Percentiles rank a stretch among this genome's conserved stretches.
Conservation (phyloP, 2,797 vertebrate genomes). For the Rhabdomys pumilio region DNA sequence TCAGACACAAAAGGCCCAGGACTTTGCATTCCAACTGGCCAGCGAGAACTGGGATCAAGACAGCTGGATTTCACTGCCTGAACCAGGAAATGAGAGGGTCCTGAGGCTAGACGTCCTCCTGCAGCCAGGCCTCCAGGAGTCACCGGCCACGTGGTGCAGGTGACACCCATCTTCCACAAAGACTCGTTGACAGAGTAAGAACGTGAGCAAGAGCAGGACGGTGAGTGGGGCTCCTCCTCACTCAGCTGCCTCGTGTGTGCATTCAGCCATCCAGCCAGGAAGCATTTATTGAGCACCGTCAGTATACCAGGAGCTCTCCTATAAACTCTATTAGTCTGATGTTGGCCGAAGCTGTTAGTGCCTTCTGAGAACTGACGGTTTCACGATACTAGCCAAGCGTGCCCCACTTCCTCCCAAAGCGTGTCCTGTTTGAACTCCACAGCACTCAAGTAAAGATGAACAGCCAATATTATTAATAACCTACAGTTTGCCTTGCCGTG, state of each 20-base stretch:
- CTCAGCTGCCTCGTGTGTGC: not conserved
- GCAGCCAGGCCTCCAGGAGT: not conserved
- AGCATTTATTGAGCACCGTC: not conserved
- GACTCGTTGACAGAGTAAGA: not conserved
- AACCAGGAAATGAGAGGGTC: not conserved
- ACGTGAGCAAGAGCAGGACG: not conserved
- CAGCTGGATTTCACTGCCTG: not conserved
- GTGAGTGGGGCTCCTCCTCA: not conserved
- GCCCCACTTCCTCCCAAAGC: not conserved
- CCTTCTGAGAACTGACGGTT: not conserved
- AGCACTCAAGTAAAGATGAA: not conserved
- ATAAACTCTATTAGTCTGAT: not conserved
- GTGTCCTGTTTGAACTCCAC: not conserved
- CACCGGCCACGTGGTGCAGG: accelerated
- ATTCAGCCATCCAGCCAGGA: not conserved
- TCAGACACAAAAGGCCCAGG: not conserved
- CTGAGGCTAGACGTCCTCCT: not conserved
- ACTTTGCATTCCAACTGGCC: not conserved
- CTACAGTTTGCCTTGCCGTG: not conserved
- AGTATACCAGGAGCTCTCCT: not conserved
- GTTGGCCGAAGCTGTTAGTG: not conserved
- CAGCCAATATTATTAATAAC: not conserved
- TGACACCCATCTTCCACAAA: not conserved
- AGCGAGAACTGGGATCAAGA: not conserved
- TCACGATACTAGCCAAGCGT: not conserved